Evolutionary conservation across 2,888 invertebrate genomes (phyloP).

Genomic region (Erebia ligea): DNA sequence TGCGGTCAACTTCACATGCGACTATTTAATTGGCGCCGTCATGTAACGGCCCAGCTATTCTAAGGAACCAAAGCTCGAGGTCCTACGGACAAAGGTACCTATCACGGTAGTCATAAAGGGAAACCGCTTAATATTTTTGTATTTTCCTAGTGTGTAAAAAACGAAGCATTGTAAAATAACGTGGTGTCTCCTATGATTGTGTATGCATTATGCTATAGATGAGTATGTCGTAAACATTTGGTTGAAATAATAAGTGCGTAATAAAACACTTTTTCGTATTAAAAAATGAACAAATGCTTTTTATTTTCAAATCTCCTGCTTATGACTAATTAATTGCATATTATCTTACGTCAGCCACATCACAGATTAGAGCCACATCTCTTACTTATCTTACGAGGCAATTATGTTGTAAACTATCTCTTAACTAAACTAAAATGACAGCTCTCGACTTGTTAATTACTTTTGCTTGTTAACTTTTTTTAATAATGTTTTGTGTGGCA

Average conservation of each 20-base stretch:
- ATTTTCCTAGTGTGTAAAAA: constrained; percentile 75
- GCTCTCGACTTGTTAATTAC: no score
- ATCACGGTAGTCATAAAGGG: constrained; percentile 68
- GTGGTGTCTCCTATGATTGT: constrained; percentile 78
- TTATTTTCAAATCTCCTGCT: constrained; percentile 6
- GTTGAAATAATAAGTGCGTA: constrained; percentile 83
- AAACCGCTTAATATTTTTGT: constrained; percentile 82
- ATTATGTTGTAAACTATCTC: no score
- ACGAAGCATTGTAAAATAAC: constrained; percentile 64
- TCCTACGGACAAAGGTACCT: constrained; percentile 50
- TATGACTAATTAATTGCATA: neutral
- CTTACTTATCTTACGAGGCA: neutral
- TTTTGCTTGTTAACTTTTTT: no score
- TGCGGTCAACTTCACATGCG: no score
- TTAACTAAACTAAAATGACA: no score
- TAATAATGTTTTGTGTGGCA: no score
- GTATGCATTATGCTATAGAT: constrained; percentile 81
- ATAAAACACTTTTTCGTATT: constrained; percentile 82
- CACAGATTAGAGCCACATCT: no score
- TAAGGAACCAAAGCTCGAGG: neutral
- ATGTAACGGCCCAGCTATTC: neutral
- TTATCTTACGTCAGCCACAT: no score
- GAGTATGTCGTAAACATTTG: constrained; percentile 79
- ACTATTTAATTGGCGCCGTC: neutral
- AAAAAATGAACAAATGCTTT: constrained; percentile 43